Percentiles rank a stretch among this genome's conserved stretches.
Evolutionary conservation across 2,888 invertebrate species (phyloP).

Genomic region (Rhopalosiphum nymphaeae): DNA sequence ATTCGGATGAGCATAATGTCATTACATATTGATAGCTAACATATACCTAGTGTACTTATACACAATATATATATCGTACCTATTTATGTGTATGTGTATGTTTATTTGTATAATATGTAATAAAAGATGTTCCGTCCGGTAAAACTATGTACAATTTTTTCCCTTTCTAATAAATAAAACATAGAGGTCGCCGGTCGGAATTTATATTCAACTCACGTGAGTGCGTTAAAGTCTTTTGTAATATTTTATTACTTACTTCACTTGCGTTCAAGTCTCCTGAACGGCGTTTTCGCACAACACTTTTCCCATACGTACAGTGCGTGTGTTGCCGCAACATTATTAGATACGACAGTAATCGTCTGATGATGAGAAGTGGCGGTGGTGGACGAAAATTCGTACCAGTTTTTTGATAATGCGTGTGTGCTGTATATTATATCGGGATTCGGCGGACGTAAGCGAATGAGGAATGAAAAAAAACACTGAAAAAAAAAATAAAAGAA

Average conservation of each 20-base stretch:
- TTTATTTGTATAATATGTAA: slow-evolving; percentile 30
- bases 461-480: slow-evolving; percentile 35
- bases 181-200: slow-evolving; percentile 58
- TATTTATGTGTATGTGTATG: background rate
- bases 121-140: slow-evolving; percentile 56
- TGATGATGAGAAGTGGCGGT: background rate
- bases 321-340: background rate
- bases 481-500: background rate
- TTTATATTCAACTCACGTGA: slow-evolving; percentile 56
- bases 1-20: background rate
- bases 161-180: slow-evolving; percentile 65
- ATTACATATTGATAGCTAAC: background rate
- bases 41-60: background rate
- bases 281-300: slow-evolving; percentile 44
- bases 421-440: slow-evolving; percentile 47
- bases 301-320: background rate
- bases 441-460: slow-evolving; percentile 1
- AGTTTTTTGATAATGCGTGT: slow-evolving; percentile 46
- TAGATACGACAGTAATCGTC: background rate
- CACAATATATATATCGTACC: background rate
- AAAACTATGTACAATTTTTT: slow-evolving; percentile 60
- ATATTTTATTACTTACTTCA: slow-evolving; percentile 63
- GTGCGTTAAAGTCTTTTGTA: slow-evolving; percentile 60
- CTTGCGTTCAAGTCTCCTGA: slow-evolving; percentile 37
- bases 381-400: slow-evolving; percentile 45